Evolutionary conservation across 2,888 invertebrate genomes (phyloP).

Genomic region (Sminthurinus aureus): DNA sequence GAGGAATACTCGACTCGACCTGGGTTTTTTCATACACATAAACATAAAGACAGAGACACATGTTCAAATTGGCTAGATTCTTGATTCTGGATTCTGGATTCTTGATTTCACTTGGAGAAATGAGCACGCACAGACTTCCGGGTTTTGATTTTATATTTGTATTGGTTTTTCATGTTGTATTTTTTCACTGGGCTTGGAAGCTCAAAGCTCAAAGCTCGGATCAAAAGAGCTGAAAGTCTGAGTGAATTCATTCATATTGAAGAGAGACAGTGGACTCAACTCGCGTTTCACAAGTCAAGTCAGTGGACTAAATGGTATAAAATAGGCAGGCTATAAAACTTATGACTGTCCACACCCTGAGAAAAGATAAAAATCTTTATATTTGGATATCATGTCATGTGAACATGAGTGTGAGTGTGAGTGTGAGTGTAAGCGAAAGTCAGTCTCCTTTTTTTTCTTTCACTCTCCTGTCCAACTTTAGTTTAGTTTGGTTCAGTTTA

Average conservation of each 20-base stretch:
- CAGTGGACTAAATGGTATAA: not conserved
- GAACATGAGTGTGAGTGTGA: not conserved
- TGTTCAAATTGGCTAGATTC: too few species aligned
- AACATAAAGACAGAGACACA: too few species aligned
- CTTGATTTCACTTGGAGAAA: not conserved
- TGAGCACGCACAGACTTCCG: not conserved
- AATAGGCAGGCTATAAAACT: slow-evolving; percentile 21
- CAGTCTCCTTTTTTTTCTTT: not conserved
- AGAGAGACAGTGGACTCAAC: too few species aligned
- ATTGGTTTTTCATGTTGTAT: too few species aligned
- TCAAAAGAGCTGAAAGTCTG: too few species aligned
- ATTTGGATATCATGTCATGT: slow-evolving; percentile 19
- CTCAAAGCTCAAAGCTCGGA: too few species aligned
- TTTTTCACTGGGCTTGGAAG: too few species aligned
- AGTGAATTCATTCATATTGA: too few species aligned
- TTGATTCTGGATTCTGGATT: too few species aligned
- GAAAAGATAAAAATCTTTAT: slow-evolving; percentile 31
- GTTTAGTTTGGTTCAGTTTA: not conserved
- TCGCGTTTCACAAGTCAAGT: not conserved
- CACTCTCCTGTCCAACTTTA: not conserved
- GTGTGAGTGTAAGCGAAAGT: not conserved
- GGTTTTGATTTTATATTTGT: too few species aligned
- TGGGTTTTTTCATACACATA: too few species aligned
- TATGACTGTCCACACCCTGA: slow-evolving; percentile 29
- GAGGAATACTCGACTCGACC: too few species aligned